phyloP scores from a whole-genome alignment of 2,888 invertebrate species.

The Xylocampa areola region DNA sequence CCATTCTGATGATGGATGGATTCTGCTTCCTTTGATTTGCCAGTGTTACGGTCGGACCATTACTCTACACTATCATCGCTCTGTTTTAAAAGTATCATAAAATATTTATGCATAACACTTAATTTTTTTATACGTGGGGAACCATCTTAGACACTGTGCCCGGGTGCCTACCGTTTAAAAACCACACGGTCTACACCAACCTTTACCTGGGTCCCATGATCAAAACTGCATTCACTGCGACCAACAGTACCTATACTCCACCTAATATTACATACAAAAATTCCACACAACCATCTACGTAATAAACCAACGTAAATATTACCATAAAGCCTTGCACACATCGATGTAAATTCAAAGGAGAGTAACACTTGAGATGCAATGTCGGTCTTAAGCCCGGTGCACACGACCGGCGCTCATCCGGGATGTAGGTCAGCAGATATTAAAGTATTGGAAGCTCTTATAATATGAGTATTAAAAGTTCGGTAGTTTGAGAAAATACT shows the following conservation, averaged over 20 bases:
- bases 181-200: too few species aligned
- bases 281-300: background rate
- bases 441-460: slow-evolving; percentile 63
- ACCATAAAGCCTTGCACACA: slow-evolving; percentile 37
- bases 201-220: background rate
- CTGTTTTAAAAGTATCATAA: too few species aligned
- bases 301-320: slow-evolving; percentile 44
- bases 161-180: too few species aligned
- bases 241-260: background rate
- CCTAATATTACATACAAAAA: background rate
- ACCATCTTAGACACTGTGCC: too few species aligned
- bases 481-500: slow-evolving; percentile 20
- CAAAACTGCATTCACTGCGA: background rate
- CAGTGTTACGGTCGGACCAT: too few species aligned
- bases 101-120: too few species aligned
- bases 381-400: slow-evolving; percentile 45
- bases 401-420: slow-evolving; percentile 49
- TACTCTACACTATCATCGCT: too few species aligned
- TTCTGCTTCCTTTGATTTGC: too few species aligned
- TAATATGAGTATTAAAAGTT: slow-evolving; percentile 47
- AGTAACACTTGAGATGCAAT: slow-evolving; percentile 54
- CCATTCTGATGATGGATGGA: too few species aligned
- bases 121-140: too few species aligned
- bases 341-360: slow-evolving; percentile 41
- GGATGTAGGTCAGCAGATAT: slow-evolving; percentile 72